Evolutionary conservation across 2,888 invertebrate species (phyloP), one percentile per base, ranked within the genome.

Genomic region (Drosophila neutralis): DNA sequence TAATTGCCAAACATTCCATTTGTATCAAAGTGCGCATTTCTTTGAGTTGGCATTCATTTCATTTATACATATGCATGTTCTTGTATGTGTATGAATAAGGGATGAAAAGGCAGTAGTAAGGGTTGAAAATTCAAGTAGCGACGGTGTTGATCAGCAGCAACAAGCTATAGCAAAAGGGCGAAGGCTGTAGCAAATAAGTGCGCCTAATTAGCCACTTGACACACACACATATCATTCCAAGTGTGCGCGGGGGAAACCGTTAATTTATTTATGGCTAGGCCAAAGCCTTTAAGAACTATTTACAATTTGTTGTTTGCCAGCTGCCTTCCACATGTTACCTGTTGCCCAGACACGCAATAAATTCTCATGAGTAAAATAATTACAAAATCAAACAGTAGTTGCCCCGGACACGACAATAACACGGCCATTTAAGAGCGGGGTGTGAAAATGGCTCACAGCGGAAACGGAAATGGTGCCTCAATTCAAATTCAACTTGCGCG

Each of bases 351-450:
- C 89, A 71, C 68, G 77, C 77, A 80, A 82, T 78, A 53, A 82
- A 88, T 78, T 88, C 90, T 86, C 90, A 86, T 83, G 87, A 89
- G 87, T 78, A 75, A 83, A 89, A 86, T 89, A 89, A 87, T 89
- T 89, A 88, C 82, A 88, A 87, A 87, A 89, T 89, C 87, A 88
- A 88, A 87, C 77, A 80, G 70, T 8, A n/a, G 27, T 76, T 69
- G 60, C 45, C 31, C 31, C 36, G 18, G 1, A 15, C 40, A 53
- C 54, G 35, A 51, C 40, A 56, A 54, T 45, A 53, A 21, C 36
- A 15, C 15, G 15, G 24, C 24, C 53, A 45, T 11, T 64, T 4
- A 33, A 27, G n/a, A 48, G 21, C 40, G 24, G 18, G 45, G 31
- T 60, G 58, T 49, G 42, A 64, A 75, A 63, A 65, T 62, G 58